Percentiles rank a stretch among this genome's conserved stretches.
phyloP scores from a whole-genome alignment of 2,797 vertebrate species.

The Tarsius wallacei region DNA sequence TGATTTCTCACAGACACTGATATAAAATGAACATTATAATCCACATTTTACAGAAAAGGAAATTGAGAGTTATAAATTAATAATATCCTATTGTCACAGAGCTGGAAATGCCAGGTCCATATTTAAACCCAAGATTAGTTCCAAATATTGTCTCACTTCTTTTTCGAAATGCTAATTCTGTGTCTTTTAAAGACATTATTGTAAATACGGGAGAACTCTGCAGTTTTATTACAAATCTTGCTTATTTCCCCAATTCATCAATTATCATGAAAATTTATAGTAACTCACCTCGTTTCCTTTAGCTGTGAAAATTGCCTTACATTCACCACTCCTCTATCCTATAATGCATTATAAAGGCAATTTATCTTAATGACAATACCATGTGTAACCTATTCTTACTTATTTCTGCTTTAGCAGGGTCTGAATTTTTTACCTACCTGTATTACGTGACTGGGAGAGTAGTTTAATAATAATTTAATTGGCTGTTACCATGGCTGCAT shows the following conservation, averaged over 20 bases:
- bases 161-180: not conserved
- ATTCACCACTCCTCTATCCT: not conserved
- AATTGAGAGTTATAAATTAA: not conserved
- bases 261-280: constrained; percentile 51
- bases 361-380: constrained; percentile 58
- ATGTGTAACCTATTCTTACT: constrained; percentile 44
- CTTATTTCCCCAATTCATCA: constrained; percentile 31
- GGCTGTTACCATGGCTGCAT: constrained; percentile 69
- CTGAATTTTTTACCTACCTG: constrained; percentile 1
- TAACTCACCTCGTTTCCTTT: not conserved
- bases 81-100: not conserved
- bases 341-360: not conserved
- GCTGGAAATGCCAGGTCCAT: not conserved
- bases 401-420: constrained; percentile 59
- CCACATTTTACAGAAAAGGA: not conserved
- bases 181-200: not conserved
- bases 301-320: constrained; percentile 25
- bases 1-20: not conserved
- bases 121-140: not conserved
- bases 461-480: constrained; percentile 34
- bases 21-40: not conserved
- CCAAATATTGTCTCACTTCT: not conserved
- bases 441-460: constrained; percentile 79
- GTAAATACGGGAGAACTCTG: constrained; percentile 21
- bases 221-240: constrained; percentile 48